Conservation (phyloP, 1,140 invertebrate species). For the Lanistes nyassanus region DNA sequence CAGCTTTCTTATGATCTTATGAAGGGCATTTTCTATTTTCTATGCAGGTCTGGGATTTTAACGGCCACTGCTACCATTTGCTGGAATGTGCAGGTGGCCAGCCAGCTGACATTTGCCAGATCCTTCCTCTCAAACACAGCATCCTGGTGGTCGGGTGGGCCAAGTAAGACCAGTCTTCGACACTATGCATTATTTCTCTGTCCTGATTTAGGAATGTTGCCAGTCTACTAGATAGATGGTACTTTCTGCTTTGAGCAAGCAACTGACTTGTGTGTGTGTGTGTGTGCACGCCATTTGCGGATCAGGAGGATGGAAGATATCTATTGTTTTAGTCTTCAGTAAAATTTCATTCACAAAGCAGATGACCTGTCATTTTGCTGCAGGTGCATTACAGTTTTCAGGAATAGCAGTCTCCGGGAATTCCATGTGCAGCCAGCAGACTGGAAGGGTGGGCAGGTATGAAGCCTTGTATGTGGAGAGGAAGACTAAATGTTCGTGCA, state of each 20-base stretch:
- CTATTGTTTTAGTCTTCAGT: too few relatives aligned
- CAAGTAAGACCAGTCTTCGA: constrained; percentile 47
- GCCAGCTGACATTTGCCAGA: constrained; percentile 63
- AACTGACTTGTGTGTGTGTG: too few relatives aligned
- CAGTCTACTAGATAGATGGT: not conserved
- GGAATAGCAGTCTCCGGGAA: constrained; percentile 56
- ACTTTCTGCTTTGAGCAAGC: not conserved
- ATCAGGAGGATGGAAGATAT: too few relatives aligned
- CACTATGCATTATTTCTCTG: too few relatives aligned
- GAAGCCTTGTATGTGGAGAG: too few relatives aligned
- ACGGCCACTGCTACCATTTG: constrained; percentile 64
- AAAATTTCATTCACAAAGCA: too few relatives aligned
- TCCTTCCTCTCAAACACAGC: constrained; percentile 61
- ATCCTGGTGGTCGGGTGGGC: constrained; percentile 64
- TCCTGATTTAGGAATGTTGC: not conserved
- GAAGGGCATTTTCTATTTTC: not conserved
- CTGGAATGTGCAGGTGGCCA: constrained; percentile 61
- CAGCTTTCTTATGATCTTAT: too few relatives aligned
- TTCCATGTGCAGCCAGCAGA: constrained; percentile 60
- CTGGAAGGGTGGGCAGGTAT: constrained; percentile 64
- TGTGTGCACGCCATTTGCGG: too few relatives aligned
- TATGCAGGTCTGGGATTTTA: constrained; percentile 66
- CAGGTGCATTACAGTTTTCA: constrained; percentile 63
- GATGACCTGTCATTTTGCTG: constrained; percentile 16
- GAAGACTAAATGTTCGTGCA: too few relatives aligned